Evolutionary conservation across 2,113 vertebrate species (phyloP).

Genomic region (Oophaga pumilio): DNA sequence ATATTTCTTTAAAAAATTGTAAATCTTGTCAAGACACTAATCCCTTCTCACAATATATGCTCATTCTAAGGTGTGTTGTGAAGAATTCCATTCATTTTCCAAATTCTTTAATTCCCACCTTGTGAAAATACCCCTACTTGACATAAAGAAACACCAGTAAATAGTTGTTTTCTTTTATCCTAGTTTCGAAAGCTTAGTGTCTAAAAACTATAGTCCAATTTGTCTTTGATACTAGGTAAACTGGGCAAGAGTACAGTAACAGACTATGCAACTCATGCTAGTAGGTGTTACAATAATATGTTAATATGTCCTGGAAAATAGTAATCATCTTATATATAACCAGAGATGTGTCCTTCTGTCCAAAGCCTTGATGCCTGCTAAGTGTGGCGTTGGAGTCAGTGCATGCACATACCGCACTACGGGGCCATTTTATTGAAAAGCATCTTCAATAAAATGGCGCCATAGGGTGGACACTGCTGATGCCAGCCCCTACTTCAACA

Average conservation of each 20-base stretch:
- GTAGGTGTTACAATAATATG: background rate
- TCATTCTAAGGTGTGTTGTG: conserved; percentile 16
- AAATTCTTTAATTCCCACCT: conserved; percentile 18
- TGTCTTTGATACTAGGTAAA: background rate
- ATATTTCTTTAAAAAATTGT: background rate
- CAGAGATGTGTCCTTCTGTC: no score
- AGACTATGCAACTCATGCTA: background rate
- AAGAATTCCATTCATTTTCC: conserved; percentile 20
- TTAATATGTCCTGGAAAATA: background rate
- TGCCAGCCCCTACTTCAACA: no score
- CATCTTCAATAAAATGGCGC: no score
- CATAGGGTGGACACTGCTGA: no score
- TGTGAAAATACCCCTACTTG: background rate
- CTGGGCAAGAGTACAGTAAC: background rate
- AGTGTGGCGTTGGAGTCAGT: no score
- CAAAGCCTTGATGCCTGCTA: no score
- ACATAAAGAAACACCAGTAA: background rate
- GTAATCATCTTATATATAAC: no score
- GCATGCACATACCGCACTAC: no score
- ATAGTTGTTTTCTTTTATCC: background rate
- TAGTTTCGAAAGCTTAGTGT: background rate
- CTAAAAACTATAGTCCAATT: background rate
- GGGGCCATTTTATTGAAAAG: no score
- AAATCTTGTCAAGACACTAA: conserved; percentile 1
- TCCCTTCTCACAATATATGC: conserved; percentile 33